phyloP scores from a whole-genome alignment of 2,888 invertebrate genomes.

The Cybosia mesomella region DNA sequence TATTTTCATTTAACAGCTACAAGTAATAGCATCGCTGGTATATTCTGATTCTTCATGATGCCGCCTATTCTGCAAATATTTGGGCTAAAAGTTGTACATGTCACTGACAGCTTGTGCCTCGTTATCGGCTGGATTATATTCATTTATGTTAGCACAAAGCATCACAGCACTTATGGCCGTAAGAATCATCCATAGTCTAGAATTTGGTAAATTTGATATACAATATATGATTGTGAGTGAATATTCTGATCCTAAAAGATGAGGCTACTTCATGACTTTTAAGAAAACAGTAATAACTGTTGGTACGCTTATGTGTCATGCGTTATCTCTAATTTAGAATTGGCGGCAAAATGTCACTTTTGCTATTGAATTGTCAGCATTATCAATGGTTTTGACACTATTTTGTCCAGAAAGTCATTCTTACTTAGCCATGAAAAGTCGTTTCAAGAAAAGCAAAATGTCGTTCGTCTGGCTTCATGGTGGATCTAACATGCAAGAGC shows the following conservation, averaged over 20 bases:
- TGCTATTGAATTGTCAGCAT: conserved; percentile 19
- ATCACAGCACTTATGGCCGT: conserved; percentile 51
- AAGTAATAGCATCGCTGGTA: conserved; percentile 54
- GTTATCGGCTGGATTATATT: conserved; percentile 57
- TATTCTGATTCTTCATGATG: conserved; percentile 54
- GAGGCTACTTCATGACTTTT: conserved; percentile 59
- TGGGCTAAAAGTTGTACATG: conserved; percentile 56
- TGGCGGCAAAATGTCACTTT: conserved; percentile 61
- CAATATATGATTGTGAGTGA: conserved; percentile 57
- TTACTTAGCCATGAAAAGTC: conserved; percentile 58
- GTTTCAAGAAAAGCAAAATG: conserved; percentile 55
- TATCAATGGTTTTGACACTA: conserved; percentile 46
- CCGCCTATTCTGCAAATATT: conserved; percentile 56
- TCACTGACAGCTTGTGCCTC: conserved; percentile 35
- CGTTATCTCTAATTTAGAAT: conserved; percentile 47
- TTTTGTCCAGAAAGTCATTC: conserved; percentile 66
- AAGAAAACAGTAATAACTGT: conserved; percentile 51
- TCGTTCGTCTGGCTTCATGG: conserved; percentile 59
- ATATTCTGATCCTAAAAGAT: conserved; percentile 55
- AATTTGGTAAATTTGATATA: conserved; percentile 55
- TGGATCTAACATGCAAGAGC: conserved; percentile 47
- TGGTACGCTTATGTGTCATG: conserved; percentile 59
- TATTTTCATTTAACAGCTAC: conserved; percentile 49
- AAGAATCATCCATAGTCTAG: conserved; percentile 58
- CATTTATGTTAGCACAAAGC: conserved; percentile 49